Base-by-base conservation (phyloP, 2,113 vertebrate species). In the Phyllopteryx taeniolatus region DNA sequence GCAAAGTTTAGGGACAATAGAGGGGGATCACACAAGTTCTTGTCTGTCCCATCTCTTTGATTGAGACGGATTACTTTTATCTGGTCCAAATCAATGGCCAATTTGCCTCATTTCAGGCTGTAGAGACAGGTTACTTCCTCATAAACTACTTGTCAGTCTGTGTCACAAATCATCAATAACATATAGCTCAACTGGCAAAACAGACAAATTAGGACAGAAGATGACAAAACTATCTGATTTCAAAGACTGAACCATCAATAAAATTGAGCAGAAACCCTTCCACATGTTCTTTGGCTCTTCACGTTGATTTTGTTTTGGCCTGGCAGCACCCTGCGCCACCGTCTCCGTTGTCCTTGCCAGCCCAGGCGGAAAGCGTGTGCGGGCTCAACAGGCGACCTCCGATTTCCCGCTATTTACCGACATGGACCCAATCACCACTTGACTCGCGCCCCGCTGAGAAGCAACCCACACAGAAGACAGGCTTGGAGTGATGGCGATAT, bases 381-480 rank as follows among this genome's bases (percentile, higher is more conserved):
- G 60, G 57, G 54, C 65, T 83, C 84, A 79, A 81, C 75, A 13
- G 77, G 85, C 42, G 54, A 46, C 70, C 82, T 80, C 72, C 80
- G 71, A 57, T 80, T 83, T 82, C 83, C 83, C 2, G 71, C 82
- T 81, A 86, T 90, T 88, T 88, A 71, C 79, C 88, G 91, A 88
- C 82, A 76, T 77, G 89, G 78, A 75, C 80, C 85, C 87, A 93
- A 92, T 93, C 90, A 91, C 90, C 92, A 89, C 87, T 88, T 85
- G 71, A 82, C 85, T 83, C 75, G 68, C 85, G 68, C 77, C 85
- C 87, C 20, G 61, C 83, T 15, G 86, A 80, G 88, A 85, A 75
- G 82, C 83, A 81, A 80, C 71, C 7, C 46, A 77, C 82, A 86
- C 85, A 78, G 84, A 79, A 84, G 81, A 80, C 77, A 77, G 75